Evolutionary conservation across 2,888 invertebrate species (phyloP).

Genomic region (Podabrus alpinus): DNA sequence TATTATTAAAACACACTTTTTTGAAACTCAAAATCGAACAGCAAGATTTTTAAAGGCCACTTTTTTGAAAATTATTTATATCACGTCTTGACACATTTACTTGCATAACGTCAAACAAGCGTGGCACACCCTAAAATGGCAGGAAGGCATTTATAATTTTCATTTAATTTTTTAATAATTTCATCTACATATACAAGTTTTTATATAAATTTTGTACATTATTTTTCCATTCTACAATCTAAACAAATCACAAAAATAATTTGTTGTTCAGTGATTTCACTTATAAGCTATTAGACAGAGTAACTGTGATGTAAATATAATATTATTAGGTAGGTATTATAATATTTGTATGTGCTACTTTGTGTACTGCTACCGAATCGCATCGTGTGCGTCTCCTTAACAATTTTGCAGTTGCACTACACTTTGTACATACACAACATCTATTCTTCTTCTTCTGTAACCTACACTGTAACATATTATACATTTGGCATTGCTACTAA

Average conservation of each 20-base stretch:
- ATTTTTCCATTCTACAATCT: conserved; percentile 55
- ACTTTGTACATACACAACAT: conserved; percentile 55
- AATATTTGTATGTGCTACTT: conserved; percentile 44
- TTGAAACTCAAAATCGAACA: conserved; percentile 40
- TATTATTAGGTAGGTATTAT: neutral
- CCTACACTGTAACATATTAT: conserved; percentile 54
- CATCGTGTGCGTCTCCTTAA: conserved; percentile 40
- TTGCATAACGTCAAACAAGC: conserved; percentile 52
- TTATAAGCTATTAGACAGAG: conserved; percentile 23
- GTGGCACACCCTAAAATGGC: conserved; percentile 66
- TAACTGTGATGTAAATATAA: conserved; percentile 25
- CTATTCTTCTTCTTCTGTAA: conserved; percentile 41
- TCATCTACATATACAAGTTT: conserved; percentile 55
- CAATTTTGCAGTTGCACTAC: conserved; percentile 33
- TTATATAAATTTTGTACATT: conserved; percentile 61
- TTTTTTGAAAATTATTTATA: conserved; percentile 54
- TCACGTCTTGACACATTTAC: conserved; percentile 48
- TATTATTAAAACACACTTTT: conserved; percentile 43
- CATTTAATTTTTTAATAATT: conserved; percentile 55
- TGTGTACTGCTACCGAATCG: conserved; percentile 41
- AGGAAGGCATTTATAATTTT: conserved; percentile 66
- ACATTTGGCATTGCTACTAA: conserved; percentile 56
- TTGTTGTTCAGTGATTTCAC: conserved; percentile 51
- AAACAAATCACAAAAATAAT: conserved; percentile 61
- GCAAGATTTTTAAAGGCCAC: conserved; percentile 53